Percentiles rank a stretch among this genome's conserved stretches.
Evolutionary conservation across 2,797 vertebrate species (phyloP).

Genomic region (Periparus ater): DNA sequence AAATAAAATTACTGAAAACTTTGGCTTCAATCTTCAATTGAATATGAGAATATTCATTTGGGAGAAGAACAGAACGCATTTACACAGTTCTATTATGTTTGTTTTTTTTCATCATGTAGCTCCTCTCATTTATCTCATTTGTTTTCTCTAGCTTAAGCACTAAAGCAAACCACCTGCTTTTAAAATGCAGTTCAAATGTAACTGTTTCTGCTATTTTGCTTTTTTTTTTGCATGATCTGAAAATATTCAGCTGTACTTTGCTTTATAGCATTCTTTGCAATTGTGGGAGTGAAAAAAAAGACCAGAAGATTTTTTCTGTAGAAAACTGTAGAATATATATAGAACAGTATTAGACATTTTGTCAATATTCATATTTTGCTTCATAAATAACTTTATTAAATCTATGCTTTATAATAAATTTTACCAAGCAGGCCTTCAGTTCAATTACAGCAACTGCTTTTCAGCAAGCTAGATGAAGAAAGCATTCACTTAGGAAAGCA

Average conservation of each 20-base stretch:
- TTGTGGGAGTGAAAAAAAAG: background rate
- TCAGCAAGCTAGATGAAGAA: background rate
- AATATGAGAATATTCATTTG: background rate
- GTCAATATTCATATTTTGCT: background rate
- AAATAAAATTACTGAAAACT: background rate
- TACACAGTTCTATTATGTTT: background rate
- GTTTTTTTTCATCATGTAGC: too few relatives aligned
- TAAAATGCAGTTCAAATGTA: too few relatives aligned
- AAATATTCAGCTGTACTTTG: too few relatives aligned
- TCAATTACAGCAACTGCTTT: background rate
- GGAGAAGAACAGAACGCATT: background rate
- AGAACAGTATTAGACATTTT: background rate
- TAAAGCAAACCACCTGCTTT: too few relatives aligned
- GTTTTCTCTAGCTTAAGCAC: too few relatives aligned
- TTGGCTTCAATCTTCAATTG: background rate
- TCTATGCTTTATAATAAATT: background rate
- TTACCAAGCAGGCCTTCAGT: background rate
- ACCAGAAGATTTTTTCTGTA: background rate
- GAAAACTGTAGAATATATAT: background rate
- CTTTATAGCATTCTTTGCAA: background rate
- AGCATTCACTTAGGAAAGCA: background rate
- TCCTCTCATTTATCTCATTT: too few relatives aligned
- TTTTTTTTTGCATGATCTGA: too few relatives aligned
- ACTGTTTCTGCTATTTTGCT: too few relatives aligned
- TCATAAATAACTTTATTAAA: background rate